These are phyloP conservation scores for Hirtodrosophila confusa DNA, from an alignment of 2,888 invertebrate species.

Conservation along the genomic window DNA sequence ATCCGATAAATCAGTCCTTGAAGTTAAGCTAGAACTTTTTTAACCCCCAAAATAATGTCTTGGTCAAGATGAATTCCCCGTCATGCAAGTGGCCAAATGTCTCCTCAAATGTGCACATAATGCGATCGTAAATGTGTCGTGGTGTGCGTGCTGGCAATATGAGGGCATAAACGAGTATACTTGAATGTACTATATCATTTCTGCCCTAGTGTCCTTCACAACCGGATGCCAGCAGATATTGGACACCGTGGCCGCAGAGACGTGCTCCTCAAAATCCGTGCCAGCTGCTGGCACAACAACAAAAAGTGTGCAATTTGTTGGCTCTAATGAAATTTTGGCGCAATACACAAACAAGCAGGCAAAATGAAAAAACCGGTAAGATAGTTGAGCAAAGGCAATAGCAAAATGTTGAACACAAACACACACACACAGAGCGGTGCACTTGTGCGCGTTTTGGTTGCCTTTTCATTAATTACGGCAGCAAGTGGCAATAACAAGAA, in stretches of 20 bases:
- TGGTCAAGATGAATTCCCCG: constrained; percentile 10
- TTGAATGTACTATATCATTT: neutral
- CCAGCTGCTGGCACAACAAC: constrained; percentile 22
- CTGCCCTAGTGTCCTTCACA: constrained; percentile 12
- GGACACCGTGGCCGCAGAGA: constrained; percentile 27
- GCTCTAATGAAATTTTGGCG: constrained; percentile 65
- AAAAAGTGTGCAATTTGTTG: constrained; percentile 42
- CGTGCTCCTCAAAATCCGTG: constrained; percentile 40
- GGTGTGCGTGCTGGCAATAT: constrained; percentile 25
- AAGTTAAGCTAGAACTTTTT: constrained; percentile 6
- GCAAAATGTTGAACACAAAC: constrained; percentile 17
- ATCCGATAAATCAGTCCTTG: too few species aligned
- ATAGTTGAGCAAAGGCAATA: constrained; percentile 23
- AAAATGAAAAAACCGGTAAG: neutral
- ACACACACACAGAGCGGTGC: constrained; percentile 13
- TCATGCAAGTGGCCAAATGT: constrained; percentile 34
- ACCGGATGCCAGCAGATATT: constrained; percentile 30
- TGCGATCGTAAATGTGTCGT: constrained; percentile 45
- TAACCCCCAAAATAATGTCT: neutral
- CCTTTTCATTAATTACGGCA: constrained; percentile 70
- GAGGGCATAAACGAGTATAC: too few species aligned
- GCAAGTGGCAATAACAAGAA: constrained; percentile 34
- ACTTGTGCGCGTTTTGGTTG: constrained; percentile 29
- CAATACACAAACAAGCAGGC: constrained; percentile 39
- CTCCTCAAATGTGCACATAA: constrained; percentile 31